Base-by-base conservation (phyloP, 1,140 invertebrate genomes). In the Drosophila mayri region DNA sequence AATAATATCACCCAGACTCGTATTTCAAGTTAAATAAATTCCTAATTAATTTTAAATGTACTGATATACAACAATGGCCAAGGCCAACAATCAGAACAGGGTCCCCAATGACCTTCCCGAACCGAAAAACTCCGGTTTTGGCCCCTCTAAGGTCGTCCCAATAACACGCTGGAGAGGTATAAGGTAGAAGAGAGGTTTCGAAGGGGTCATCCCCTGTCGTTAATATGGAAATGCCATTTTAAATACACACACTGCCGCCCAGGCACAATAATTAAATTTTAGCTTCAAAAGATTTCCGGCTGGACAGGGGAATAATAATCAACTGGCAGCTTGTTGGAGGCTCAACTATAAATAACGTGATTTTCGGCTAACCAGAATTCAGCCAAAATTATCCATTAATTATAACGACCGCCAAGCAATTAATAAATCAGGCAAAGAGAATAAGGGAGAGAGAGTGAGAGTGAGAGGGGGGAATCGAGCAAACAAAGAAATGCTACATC, bases 401-500 rank as follows among this genome's bases (percentile, higher is more conserved):
- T 77, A 76, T 76, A 68, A 38, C 46, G 54, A 72, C 66, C 60
- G 68, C 37, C n/a, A 35, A 76, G 52, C 54, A 76, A 76, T 76
- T 76, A 76, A 76, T 77, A 64, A 76, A 76, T 59, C 59, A 35
- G 37, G 46, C 54, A 30, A 30, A 22, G 37, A 22, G 37, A 25
- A 12, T 14, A 12, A 30, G n/a, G 11, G 16, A 14, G 43, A 9
- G 49, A 18, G 14, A 22, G 25, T 11, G n/a, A 16, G 9, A 11
- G 22, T 11, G n/a, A 16, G 9, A 11, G 22, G 25, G 35, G 14
- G 50, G 43, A 62, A 43, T 54, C 18, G 46, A 32, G 43, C 59
- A 76, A 65, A 66, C 61, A 76, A 76, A 67, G 57, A 76, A 60
- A 44, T 76, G 74, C 74, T 76, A 76, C 73, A 60, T 76, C 74